A percentile compares a stretch with the other conserved stretches of the same genome.
Evolutionary conservation across 2,888 invertebrate genomes (phyloP).

Genomic region (Lamellibrachia satsuma): DNA sequence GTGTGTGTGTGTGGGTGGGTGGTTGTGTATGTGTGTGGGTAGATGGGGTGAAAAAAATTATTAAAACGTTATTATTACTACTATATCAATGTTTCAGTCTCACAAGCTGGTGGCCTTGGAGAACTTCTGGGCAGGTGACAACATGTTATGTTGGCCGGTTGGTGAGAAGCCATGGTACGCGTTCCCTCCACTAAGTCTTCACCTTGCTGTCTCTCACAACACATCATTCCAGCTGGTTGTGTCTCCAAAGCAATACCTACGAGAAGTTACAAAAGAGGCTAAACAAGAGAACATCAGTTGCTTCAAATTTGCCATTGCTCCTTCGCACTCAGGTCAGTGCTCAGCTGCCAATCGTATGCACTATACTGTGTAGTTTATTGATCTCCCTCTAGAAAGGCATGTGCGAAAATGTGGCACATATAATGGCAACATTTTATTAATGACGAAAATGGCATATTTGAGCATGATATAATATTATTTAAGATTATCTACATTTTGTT

Average conservation of each 20-base stretch:
- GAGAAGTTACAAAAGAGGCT: slow-evolving; percentile 48
- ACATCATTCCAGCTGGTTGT: slow-evolving; percentile 55
- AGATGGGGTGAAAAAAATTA: not conserved
- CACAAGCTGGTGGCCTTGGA: slow-evolving; percentile 33
- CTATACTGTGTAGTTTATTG: not conserved
- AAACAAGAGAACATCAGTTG: slow-evolving; percentile 46
- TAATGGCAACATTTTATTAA: too few species aligned
- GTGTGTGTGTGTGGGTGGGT: not conserved
- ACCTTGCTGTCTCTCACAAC: slow-evolving; percentile 49
- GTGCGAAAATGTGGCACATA: too few species aligned
- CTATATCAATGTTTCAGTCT: not conserved
- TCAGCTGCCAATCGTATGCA: not conserved
- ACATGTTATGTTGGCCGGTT: slow-evolving; percentile 54
- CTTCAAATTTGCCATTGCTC: slow-evolving; percentile 61
- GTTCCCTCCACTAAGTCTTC: slow-evolving; percentile 58
- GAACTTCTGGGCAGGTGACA: slow-evolving; percentile 58
- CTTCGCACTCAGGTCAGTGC: slow-evolving; percentile 55
- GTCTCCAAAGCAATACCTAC: slow-evolving; percentile 59
- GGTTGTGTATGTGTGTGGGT: not conserved
- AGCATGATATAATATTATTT: too few species aligned
- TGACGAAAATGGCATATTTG: too few species aligned
- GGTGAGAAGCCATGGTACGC: slow-evolving; percentile 47
- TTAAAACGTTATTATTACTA: slow-evolving; percentile 6
- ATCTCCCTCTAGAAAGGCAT: too few species aligned
- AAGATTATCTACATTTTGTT: too few species aligned